Evolutionary conservation across 2,888 invertebrate species (phyloP), one percentile per base, ranked within the genome.

Genomic region (Meiosimyza platycephala): DNA sequence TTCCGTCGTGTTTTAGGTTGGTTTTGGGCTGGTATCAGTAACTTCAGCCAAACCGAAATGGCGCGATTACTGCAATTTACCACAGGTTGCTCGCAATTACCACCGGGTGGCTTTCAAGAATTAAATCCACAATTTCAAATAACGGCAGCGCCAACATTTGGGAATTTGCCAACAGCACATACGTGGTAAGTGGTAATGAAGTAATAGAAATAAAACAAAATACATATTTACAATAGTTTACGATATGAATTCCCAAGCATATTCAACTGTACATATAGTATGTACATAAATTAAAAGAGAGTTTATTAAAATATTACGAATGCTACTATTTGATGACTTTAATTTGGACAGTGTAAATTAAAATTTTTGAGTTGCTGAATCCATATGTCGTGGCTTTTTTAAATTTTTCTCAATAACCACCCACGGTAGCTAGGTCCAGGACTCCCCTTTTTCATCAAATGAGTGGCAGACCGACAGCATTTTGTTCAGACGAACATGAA

Each of bases 71-170:
- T 96, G 81, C 97, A 97, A 89, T 97, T 97, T 87, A 95, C 95
- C 54, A 97, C 97, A 0, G 97, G 97, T 73, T 96, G 95, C 87
- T 94, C 95, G 54, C 96, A 97, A 88, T 90, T 97, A 83, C 97
- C 95, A 33, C 93, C 95, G 0, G 96, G 95, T 50, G 97, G 97
- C 15, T 97, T 97, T 88, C 89, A 91, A 86, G 96, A 97, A 84
- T 90, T 97, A 48, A 94, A 93, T 87, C 98, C 98, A 3, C 92
- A 95, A 73, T 96, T 97, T 89, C 97, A 97, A 88, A 94, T 98
- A 77, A 95, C 95, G 2, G 94, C 96, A 11, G 94, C 96, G 67
- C 95, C 95, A 0, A 94, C 95, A 33, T 95, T 94, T 88, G 96
- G 96, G 74, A 95, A 94, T 83, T 89, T 98, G 80, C 97, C 97